These are phyloP conservation scores for Drosophila robusta DNA, from an alignment of 2,888 invertebrate genomes.

Conservation along the genomic window DNA sequence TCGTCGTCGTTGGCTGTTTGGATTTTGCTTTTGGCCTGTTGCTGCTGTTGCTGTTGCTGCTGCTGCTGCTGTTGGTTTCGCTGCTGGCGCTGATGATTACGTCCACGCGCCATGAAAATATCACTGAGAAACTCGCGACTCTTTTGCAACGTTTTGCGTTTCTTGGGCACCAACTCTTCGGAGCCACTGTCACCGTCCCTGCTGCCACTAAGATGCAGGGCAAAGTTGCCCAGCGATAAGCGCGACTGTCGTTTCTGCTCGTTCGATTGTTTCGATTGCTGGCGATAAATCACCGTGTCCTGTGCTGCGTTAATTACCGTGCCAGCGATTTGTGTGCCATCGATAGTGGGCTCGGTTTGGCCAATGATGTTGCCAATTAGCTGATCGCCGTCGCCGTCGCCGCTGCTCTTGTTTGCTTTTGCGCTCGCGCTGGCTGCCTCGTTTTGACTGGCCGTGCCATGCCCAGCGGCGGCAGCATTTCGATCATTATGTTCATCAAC, in stretches of 20 bases:
- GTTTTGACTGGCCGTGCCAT: slow-evolving; percentile 75
- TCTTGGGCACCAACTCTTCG: slow-evolving; percentile 32
- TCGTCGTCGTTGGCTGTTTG: slow-evolving; percentile 26
- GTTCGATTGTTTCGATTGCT: slow-evolving; percentile 56
- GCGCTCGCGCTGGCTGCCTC: slow-evolving; percentile 76
- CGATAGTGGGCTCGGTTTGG: slow-evolving; percentile 46
- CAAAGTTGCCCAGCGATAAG: slow-evolving; percentile 67
- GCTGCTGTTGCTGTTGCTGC: slow-evolving; percentile 41
- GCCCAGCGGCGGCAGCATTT: slow-evolving; percentile 53
- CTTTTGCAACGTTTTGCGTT: slow-evolving; percentile 77
- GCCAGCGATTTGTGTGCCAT: slow-evolving; percentile 44
- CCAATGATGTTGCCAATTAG: slow-evolving; percentile 64
- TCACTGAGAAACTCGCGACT: slow-evolving; percentile 82
- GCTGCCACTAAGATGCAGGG: slow-evolving; percentile 40
- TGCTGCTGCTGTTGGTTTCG: slow-evolving; percentile 65
- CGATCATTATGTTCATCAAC: slow-evolving; percentile 59
- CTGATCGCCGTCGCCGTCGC: slow-evolving; percentile 53
- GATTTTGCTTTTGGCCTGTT: slow-evolving; percentile 28
- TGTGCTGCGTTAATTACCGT: slow-evolving; percentile 62
- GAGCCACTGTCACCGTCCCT: slow-evolving; percentile 2
- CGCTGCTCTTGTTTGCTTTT: slow-evolving; percentile 49
- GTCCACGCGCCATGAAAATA: slow-evolving; percentile 85
- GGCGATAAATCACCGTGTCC: slow-evolving; percentile 52
- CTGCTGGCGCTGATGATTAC: slow-evolving; percentile 83
- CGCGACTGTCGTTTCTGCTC: slow-evolving; percentile 74